Conservation (phyloP, 2,797 vertebrate species). For the Melanotaenia boesemani region DNA sequence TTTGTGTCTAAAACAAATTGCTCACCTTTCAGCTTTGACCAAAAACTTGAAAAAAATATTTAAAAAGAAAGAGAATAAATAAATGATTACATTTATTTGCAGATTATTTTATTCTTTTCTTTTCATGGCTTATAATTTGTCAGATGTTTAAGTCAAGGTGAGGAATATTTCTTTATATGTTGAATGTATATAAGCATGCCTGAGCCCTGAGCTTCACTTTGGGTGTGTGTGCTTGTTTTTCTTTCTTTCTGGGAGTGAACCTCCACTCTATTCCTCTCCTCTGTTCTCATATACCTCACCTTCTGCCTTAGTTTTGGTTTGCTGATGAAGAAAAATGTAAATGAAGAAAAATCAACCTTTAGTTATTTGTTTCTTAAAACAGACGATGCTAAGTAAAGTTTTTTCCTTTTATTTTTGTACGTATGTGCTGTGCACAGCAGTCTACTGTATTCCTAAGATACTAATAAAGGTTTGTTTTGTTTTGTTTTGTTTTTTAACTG, state of each 20-base stretch:
- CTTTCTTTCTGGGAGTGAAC: slow-evolving; percentile 65
- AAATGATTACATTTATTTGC: slow-evolving; percentile 54
- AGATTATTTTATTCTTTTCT: slow-evolving; percentile 21
- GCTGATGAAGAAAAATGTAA: slow-evolving; percentile 81
- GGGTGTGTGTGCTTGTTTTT: slow-evolving; percentile 58
- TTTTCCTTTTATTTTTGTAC: slow-evolving; percentile 93
- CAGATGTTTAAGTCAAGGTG: slow-evolving; percentile 58
- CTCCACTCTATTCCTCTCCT: slow-evolving; percentile 74
- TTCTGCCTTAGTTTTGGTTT: slow-evolving; percentile 88
- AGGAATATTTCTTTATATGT: slow-evolving; percentile 52
- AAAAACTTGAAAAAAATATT: slow-evolving; percentile 33
- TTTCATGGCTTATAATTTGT: slow-evolving; percentile 48
- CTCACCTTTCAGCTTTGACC: slow-evolving; percentile 75
- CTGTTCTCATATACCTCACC: slow-evolving; percentile 88
- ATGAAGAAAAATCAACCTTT: slow-evolving; percentile 83
- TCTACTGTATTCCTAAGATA: slow-evolving; percentile 89
- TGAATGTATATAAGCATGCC: slow-evolving; percentile 55
- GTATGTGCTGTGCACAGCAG: slow-evolving; percentile 98
- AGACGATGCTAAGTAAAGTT: slow-evolving; percentile 72
- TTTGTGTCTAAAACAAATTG: slow-evolving; percentile 54
- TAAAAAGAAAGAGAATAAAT: slow-evolving; percentile 27
- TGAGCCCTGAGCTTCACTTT: slow-evolving; percentile 51
- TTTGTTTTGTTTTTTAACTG: slow-evolving; percentile 69
- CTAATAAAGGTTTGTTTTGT: slow-evolving; percentile 81
- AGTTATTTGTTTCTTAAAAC: slow-evolving; percentile 85